Evolutionary conservation across 2,797 vertebrate genomes (phyloP).

Genomic region (Chiroxiphia lanceolata): DNA sequence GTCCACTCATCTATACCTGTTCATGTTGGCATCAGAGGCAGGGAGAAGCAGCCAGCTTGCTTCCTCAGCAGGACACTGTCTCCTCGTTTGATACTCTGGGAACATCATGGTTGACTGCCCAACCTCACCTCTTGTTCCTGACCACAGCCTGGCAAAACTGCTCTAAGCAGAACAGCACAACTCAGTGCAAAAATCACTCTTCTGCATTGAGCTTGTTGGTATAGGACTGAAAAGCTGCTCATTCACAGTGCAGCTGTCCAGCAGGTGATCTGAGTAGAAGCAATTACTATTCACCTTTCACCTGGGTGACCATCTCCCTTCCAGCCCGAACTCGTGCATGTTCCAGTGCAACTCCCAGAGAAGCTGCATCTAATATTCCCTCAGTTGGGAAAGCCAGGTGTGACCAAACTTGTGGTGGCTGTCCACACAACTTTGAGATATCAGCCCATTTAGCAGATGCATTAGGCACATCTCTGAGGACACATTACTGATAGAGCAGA

Average conservation of each 20-base stretch:
- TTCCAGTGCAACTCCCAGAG: background rate
- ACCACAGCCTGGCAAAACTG: background rate
- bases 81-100: background rate
- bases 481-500: background rate
- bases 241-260: background rate
- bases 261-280: background rate
- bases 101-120: background rate
- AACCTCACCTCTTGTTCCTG: background rate
- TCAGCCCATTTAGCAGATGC: background rate
- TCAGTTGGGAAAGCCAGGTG: background rate
- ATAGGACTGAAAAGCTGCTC: background rate
- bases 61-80: background rate
- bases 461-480: background rate
- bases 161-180: background rate
- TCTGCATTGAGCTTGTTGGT: background rate
- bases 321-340: background rate
- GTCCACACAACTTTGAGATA: background rate
- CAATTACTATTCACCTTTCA: background rate
- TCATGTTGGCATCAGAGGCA: background rate
- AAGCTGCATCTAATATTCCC: background rate
- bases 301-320: background rate
- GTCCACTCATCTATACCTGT: background rate
- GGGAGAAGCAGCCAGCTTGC: background rate
- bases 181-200: background rate
- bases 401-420: too few species aligned